phyloP scores from a whole-genome alignment of 30 jellyfish, hydroid and myxozoan genomes.

The Phacellophora camtschatica region DNA sequence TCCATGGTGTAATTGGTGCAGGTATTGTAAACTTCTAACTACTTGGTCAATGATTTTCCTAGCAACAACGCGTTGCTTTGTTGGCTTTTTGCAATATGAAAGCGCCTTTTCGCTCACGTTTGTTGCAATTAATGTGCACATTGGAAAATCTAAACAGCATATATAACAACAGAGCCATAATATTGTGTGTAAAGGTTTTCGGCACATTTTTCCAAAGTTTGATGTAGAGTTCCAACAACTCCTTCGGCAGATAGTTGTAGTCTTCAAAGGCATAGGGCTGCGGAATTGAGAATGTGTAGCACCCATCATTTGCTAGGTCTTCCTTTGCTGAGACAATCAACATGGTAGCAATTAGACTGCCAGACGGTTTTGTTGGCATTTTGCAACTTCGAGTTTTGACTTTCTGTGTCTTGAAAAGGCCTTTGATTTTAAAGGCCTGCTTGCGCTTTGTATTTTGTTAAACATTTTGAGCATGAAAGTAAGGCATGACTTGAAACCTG shows the following conservation, averaged over 20 bases:
- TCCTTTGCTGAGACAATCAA: conserved; percentile 18
- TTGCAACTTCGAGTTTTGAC: conserved; percentile 1
- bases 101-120: conserved; percentile 11
- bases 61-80: not conserved
- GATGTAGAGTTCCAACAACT: not conserved
- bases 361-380: conserved; percentile 7
- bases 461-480: not conserved
- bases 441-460: conserved; percentile 22
- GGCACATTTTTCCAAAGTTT: not conserved
- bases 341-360: not conserved
- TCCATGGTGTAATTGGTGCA: no score
- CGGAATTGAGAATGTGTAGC: conserved; percentile 3
- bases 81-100: conserved; percentile 11
- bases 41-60: conserved; percentile 1
- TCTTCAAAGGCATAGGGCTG: not conserved
- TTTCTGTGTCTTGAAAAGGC: conserved; percentile 4
- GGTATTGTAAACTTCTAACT: not conserved
- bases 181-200: no score
- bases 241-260: not conserved
- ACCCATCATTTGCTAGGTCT: conserved; percentile 17
- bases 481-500: not conserved
- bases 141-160: no score
- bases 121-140: conserved; percentile 31
- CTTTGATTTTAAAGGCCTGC: no score
- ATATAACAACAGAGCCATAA: no score